Evolutionary conservation across 2,888 invertebrate genomes (phyloP).

Genomic region (Omphaloscelis lunosa): DNA sequence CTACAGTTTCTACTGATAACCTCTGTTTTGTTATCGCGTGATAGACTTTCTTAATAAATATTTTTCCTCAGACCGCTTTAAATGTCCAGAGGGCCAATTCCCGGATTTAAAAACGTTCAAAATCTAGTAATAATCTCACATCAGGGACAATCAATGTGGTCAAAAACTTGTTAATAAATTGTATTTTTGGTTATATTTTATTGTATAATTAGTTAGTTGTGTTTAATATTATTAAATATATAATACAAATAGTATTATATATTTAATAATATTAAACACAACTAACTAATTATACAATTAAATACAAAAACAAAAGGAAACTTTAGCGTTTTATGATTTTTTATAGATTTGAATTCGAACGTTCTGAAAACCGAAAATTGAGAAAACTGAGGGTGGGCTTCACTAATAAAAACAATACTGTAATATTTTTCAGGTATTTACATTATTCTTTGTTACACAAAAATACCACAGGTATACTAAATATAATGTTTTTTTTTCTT

Average conservation of each 20-base stretch:
- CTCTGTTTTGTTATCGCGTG: not conserved
- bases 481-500: not conserved
- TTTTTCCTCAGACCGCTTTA: not conserved
- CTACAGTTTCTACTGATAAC: not conserved
- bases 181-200: no score
- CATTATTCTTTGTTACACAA: slow-evolving; percentile 7
- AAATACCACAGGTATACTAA: not conserved
- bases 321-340: no score
- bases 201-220: no score
- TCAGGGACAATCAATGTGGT: not conserved
- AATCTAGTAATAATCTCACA: not conserved
- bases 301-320: no score
- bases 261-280: no score
- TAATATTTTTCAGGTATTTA: not conserved
- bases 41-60: not conserved
- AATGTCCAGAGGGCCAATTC: no score
- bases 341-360: not conserved
- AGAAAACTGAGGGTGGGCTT: no score
- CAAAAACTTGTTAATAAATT: not conserved
- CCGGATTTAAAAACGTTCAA: no score
- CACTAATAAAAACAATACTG: not conserved
- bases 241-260: no score
- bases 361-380: not conserved
- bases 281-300: no score
- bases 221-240: no score